Percentiles rank a stretch among this genome's conserved stretches.
phyloP scores from a whole-genome alignment of 1,140 invertebrate genomes.

The Asbolus verrucosus region DNA sequence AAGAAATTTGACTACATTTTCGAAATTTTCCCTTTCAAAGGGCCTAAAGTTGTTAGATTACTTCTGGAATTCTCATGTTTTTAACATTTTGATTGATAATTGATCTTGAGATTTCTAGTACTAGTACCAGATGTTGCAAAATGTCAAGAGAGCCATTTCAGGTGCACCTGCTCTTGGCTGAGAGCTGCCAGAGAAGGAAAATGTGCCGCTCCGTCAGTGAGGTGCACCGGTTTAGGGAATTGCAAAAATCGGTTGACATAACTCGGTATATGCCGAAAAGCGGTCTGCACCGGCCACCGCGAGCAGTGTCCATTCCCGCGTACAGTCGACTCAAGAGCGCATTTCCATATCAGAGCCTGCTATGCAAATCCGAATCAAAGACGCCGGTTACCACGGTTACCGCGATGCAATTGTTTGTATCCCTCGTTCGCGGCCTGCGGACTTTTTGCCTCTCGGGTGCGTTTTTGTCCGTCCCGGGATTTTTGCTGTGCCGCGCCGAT shows the following conservation, averaged over 20 bases:
- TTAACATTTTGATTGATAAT: no score
- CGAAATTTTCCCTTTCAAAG: no score
- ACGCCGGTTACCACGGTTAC: constrained; percentile 60
- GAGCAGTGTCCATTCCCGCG: constrained; percentile 50
- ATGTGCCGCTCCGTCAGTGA: no score
- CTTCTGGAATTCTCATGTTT: no score
- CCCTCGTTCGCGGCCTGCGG: constrained; percentile 57
- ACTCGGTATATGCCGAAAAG: constrained; percentile 62
- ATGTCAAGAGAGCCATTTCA: no score
- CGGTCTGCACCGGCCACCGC: constrained; percentile 56
- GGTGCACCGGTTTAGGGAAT: constrained; percentile 53
- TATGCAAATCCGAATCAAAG: constrained; percentile 60
- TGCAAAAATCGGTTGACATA: constrained; percentile 62
- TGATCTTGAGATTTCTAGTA: no score
- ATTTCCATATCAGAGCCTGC: constrained; percentile 62
- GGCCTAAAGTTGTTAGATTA: no score
- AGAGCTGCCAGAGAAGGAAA: no score
- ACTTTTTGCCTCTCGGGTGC: constrained; percentile 53
- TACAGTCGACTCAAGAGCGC: constrained; percentile 58
- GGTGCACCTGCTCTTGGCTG: no score
- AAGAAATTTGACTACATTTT: no score
- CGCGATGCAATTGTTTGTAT: constrained; percentile 59
- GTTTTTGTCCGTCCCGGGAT: constrained; percentile 55
- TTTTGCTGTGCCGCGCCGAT: constrained; percentile 54
- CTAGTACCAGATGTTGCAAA: no score